Percentiles rank a stretch among this genome's conserved stretches.
Evolutionary conservation across 2,888 invertebrate genomes (phyloP).

Genomic region (Geophilus truncorum): DNA sequence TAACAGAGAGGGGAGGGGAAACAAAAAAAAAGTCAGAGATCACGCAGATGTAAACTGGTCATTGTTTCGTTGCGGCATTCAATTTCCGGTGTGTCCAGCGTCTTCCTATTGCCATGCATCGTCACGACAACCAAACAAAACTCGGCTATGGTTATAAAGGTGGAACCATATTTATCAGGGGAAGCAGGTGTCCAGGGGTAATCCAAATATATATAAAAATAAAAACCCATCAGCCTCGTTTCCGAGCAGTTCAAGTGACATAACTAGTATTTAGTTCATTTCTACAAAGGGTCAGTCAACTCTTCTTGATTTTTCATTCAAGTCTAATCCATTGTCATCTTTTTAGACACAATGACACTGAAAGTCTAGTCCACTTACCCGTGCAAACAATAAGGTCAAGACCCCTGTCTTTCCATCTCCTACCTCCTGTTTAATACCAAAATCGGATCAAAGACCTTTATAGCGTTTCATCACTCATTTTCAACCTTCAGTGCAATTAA

Average conservation of each 20-base stretch:
- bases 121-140: conserved; percentile 11
- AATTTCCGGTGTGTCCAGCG: conserved; percentile 27
- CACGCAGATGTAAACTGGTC: conserved; percentile 21
- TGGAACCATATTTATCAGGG: conserved; percentile 17
- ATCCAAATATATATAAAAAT: background rate
- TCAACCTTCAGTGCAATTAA: background rate
- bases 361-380: conserved; percentile 20
- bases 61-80: conserved; percentile 13
- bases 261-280: conserved; percentile 2
- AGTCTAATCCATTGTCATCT: conserved; percentile 23
- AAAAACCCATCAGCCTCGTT: background rate
- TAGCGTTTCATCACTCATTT: background rate
- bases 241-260: background rate
- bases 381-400: conserved; percentile 1
- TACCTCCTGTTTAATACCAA: background rate
- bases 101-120: conserved; percentile 24
- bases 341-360: conserved; percentile 25
- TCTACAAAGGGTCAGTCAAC: background rate
- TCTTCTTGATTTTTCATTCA: conserved; percentile 16
- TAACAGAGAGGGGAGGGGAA: background rate
- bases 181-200: background rate
- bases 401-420: background rate
- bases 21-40: background rate
- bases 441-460: background rate
- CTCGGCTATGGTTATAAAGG: background rate